phyloP scores from a whole-genome alignment of 1,140 invertebrate species.

The Drosophila seguyi region DNA sequence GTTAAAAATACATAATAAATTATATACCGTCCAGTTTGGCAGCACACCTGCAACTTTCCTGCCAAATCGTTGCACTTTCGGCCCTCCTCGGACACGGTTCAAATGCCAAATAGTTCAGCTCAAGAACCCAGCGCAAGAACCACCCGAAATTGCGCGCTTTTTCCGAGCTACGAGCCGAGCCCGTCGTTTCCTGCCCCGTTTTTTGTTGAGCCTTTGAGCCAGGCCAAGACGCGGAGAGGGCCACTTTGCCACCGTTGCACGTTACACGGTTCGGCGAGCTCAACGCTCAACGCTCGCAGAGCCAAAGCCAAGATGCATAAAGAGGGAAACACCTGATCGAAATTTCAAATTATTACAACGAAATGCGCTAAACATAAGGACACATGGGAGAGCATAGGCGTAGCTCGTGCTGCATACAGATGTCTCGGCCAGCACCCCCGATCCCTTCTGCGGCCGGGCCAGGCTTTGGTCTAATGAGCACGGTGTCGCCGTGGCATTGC shows the following conservation, averaged over 20 bases:
- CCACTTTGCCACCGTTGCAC: constrained; percentile 42
- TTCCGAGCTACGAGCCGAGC: constrained; percentile 1
- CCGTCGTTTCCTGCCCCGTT: constrained; percentile 10
- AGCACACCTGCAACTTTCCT: constrained; percentile 18
- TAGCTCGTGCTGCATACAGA: constrained; percentile 68
- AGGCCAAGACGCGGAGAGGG: constrained; percentile 8
- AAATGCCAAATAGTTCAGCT: constrained; percentile 67
- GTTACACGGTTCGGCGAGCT: constrained; percentile 75
- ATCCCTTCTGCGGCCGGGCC: constrained; percentile 43
- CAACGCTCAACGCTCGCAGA: constrained; percentile 68
- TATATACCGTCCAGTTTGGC: constrained; percentile 1
- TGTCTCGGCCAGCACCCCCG: constrained; percentile 30
- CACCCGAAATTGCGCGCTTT: constrained; percentile 60
- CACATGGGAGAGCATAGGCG: constrained; percentile 42
- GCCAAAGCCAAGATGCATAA: constrained; percentile 66
- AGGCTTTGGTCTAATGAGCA: constrained; percentile 82
- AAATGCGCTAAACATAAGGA: constrained; percentile 75
- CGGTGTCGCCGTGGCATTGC: constrained; percentile 17
- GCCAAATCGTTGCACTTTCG: constrained; percentile 46
- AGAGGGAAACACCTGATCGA: constrained; percentile 79
- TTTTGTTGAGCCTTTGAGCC: constrained; percentile 41
- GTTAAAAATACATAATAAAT: no score
- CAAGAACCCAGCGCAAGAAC: constrained; percentile 36
- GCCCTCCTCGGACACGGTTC: constrained; percentile 61
- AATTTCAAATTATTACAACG: constrained; percentile 82